Evolutionary conservation across 2,888 invertebrate species (phyloP), one percentile per base, ranked within the genome.

Genomic region (Nemapogon koenigi): DNA sequence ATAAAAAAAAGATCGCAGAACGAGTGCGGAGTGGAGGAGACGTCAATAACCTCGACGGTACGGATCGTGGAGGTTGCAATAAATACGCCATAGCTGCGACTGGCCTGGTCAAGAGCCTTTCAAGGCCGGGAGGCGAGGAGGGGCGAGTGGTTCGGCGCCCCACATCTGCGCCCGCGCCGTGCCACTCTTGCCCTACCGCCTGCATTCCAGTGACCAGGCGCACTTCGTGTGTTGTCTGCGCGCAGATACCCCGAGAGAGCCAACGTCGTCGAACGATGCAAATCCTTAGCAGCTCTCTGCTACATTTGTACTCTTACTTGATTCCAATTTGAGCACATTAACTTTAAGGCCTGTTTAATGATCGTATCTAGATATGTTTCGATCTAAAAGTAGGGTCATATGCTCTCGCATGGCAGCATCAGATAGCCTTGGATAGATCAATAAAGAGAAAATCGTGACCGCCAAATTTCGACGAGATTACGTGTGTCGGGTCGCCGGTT

Each of bases 41-140:
- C 71, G 76, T 76, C 73, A 76, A 76, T 76, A 76, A 76, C 76
- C 76, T 76, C 73, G 71, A 47, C 67, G 28, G 37, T 37, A 73
- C 66, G 63, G 71, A 73, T 73, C 71, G 64, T 66, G 66, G 76
- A 75, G 72, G 65, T 76, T 76, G 76, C 76, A 75, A 76, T 75
- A 76, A 75, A 75, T 75, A 75, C 72, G 66, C 67, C 68, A 71
- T 63, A 69, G 69, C 51, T 55, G 68, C 62, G 56, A 61, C 57
- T 70, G 75, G 71, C 61, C 72, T 78, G 76, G 78, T 78, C 78
- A 76, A 76, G 76, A 75, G 75, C 76, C 76, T 78, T 76, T 78
- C 78, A 76, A 78, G 76, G 78, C 68, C 71, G 65, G 67, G 73
- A 67, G 66, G 70, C 63, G 71, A 70, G 66, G 72, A 65, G 73